These are phyloP conservation scores for Micropterix aruncella DNA, from an alignment of 2,888 invertebrate genomes.

Conservation along the genomic window DNA sequence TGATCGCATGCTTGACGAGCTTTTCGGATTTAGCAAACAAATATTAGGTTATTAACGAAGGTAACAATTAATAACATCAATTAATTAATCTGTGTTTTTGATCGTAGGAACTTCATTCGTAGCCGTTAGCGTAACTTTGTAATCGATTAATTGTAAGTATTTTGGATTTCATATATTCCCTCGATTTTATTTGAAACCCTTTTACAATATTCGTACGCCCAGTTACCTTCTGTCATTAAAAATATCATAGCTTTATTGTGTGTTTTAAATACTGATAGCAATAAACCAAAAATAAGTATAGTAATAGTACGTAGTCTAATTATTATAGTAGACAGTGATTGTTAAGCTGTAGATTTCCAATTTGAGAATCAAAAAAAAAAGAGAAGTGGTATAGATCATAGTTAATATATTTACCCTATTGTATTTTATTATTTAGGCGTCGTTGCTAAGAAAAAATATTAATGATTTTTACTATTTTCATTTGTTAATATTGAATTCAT, in stretches of 20 bases:
- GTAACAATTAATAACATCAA: background rate
- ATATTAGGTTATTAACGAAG: background rate
- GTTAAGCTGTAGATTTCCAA: background rate
- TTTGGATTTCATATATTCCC: background rate
- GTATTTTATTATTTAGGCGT: background rate
- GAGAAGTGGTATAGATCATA: slow-evolving; percentile 4
- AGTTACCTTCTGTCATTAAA: slow-evolving; percentile 4
- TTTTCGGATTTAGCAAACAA: slow-evolving; percentile 22
- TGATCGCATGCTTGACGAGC: slow-evolving; percentile 40
- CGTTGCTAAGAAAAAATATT: background rate
- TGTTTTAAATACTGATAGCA: background rate
- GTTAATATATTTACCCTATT: slow-evolving; percentile 3
- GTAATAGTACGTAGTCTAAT: too few species aligned
- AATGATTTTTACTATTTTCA: slow-evolving; percentile 1
- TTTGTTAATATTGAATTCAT: slow-evolving; percentile 1
- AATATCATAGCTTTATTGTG: slow-evolving; percentile 3
- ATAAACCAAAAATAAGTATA: slow-evolving; percentile 1
- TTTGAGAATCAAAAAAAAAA: background rate
- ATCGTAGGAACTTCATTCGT: background rate
- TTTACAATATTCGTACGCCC: slow-evolving; percentile 3
- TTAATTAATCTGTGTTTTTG: background rate
- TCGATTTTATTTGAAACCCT: background rate
- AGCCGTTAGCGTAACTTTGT: background rate
- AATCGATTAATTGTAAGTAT: background rate
- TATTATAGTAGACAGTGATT: background rate